Evolutionary conservation across 2,888 invertebrate species (phyloP).

Genomic region (Drosophila yooni): DNA sequence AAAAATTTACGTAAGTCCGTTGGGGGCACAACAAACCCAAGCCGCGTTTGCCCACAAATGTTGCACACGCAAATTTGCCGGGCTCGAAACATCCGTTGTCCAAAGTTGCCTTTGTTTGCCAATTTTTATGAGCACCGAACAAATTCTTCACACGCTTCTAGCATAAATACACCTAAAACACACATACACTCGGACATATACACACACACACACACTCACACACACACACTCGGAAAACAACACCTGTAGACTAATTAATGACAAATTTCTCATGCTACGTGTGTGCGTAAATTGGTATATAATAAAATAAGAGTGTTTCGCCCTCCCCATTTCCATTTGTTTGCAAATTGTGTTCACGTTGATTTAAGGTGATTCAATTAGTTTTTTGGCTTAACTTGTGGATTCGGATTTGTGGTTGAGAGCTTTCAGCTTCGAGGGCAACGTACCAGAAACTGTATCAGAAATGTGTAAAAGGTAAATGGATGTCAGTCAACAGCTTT

Average conservation of each 20-base stretch:
- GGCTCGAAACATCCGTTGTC: slow-evolving; percentile 38
- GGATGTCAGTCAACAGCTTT: slow-evolving; percentile 1
- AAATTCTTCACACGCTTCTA: slow-evolving; percentile 48
- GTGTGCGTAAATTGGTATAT: slow-evolving; percentile 42
- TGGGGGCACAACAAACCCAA: slow-evolving; percentile 14
- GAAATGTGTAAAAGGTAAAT: not conserved
- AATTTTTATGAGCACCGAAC: slow-evolving; percentile 72
- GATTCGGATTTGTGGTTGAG: not conserved
- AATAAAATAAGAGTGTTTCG: slow-evolving; percentile 41
- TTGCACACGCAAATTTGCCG: slow-evolving; percentile 66
- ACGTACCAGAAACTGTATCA: not conserved
- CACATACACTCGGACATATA: slow-evolving; percentile 14
- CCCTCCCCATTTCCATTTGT: slow-evolving; percentile 32
- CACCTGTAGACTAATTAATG: slow-evolving; percentile 76
- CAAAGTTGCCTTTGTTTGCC: slow-evolving; percentile 74
- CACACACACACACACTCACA: slow-evolving; percentile 2
- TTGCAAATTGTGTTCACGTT: slow-evolving; percentile 43
- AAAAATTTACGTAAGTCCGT: slow-evolving; percentile 3
- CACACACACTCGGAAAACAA: slow-evolving; percentile 18
- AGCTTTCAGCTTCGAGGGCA: slow-evolving; percentile 5
- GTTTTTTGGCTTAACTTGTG: slow-evolving; percentile 17
- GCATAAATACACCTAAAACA: slow-evolving; percentile 34
- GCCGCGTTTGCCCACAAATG: slow-evolving; percentile 42
- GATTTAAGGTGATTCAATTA: slow-evolving; percentile 48
- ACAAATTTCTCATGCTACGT: slow-evolving; percentile 56